Conservation (phyloP, 2,888 invertebrate species). For the Ophion obscuratus region DNA sequence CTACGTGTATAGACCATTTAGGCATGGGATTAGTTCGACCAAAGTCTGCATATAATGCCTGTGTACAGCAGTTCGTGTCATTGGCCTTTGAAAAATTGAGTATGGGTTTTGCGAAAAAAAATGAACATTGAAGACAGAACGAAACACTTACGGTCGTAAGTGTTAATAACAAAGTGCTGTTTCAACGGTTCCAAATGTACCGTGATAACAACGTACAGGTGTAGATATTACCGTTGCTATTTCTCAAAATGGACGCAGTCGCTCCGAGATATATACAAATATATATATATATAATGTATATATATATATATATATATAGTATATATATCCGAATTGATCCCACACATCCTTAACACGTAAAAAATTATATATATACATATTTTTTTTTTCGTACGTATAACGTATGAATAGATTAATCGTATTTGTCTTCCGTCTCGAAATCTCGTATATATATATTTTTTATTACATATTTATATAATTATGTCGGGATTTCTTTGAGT, state of each 20-base stretch:
- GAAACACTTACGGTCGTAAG: slow-evolving; percentile 21
- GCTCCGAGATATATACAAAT: slow-evolving; percentile 58
- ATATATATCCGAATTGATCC: slow-evolving; percentile 76
- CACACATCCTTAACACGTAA: slow-evolving; percentile 74
- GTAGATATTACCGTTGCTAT: slow-evolving; percentile 30
- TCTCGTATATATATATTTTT: slow-evolving; percentile 50
- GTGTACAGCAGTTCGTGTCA: neutral
- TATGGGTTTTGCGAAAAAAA: slow-evolving; percentile 1
- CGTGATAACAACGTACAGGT: slow-evolving; percentile 30
- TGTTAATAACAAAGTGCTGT: slow-evolving; percentile 38
- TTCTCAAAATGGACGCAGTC: slow-evolving; percentile 62
- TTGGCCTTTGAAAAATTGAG: neutral
- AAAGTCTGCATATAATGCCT: neutral
- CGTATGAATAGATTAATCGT: slow-evolving; percentile 61
- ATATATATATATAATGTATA: slow-evolving; percentile 14
- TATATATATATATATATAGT: slow-evolving; percentile 15
- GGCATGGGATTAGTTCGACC: neutral
- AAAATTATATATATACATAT: slow-evolving; percentile 68
- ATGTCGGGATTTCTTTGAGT: slow-evolving; percentile 20
- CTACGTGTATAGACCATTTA: neutral
- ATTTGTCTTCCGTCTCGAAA: slow-evolving; percentile 59
- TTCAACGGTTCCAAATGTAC: slow-evolving; percentile 13
- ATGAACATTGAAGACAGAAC: neutral
- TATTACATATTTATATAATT: slow-evolving; percentile 63
- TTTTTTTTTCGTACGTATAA: slow-evolving; percentile 53